These are phyloP conservation scores for Sminthurides bifidus DNA, from an alignment of 1,140 invertebrate species.

Conservation along the genomic window DNA sequence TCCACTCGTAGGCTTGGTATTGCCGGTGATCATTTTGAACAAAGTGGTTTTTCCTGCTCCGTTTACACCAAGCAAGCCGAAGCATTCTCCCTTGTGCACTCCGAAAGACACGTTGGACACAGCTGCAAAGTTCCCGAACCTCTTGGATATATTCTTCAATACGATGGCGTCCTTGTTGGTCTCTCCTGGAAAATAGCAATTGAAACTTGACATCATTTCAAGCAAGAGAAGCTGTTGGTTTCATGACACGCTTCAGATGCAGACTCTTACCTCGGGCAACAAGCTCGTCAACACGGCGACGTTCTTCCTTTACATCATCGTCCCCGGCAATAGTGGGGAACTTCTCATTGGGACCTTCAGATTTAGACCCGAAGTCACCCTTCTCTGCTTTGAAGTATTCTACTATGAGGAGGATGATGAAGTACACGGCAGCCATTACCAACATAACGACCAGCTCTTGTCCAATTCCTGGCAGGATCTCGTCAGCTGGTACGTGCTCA, in stretches of 20 bases:
- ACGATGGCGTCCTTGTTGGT: conserved; percentile 7
- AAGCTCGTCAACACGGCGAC: neutral
- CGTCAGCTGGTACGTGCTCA: neutral
- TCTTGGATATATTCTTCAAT: conserved; percentile 8
- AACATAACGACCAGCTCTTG: conserved; percentile 11
- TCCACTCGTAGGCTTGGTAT: conserved; percentile 40
- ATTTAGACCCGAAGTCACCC: no score
- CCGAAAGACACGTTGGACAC: conserved; percentile 23
- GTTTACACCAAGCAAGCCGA: conserved; percentile 41
- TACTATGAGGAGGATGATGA: neutral
- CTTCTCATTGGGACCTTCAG: no score
- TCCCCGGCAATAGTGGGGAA: neutral
- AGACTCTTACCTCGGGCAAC: neutral
- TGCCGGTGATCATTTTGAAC: conserved; percentile 45
- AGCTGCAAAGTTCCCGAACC: conserved; percentile 11
- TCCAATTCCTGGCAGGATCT: conserved; percentile 8
- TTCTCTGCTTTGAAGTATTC: neutral
- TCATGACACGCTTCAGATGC: no score
- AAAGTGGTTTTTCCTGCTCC: conserved; percentile 39
- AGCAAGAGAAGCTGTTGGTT: no score
- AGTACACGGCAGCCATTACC: conserved; percentile 7
- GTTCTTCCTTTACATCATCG: conserved; percentile 6
- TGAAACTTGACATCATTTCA: no score
- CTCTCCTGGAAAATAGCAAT: neutral
- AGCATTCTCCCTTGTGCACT: conserved; percentile 39